Evolutionary conservation across 2,113 vertebrate species (phyloP).

Genomic region (Typhlomys cinereus): DNA sequence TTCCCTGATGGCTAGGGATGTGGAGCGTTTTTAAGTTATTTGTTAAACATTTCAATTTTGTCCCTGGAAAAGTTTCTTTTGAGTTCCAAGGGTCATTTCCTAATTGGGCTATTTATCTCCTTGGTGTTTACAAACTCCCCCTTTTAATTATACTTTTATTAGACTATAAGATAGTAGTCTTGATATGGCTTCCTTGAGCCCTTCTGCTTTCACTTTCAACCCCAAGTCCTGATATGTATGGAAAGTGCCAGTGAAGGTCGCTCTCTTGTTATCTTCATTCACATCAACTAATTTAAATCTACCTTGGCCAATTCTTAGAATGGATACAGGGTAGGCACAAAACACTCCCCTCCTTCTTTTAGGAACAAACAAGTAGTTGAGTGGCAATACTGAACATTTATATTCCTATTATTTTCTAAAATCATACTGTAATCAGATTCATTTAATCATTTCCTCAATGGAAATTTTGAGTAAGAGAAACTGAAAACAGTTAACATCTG

Average conservation of each 20-base stretch:
- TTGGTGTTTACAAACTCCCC: no score
- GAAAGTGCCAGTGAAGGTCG: neutral
- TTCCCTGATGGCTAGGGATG: no score
- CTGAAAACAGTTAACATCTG: neutral
- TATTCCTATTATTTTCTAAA: constrained; percentile 33
- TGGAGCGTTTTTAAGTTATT: no score
- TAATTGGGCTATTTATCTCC: no score
- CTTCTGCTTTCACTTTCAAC: neutral
- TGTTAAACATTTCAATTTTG: no score
- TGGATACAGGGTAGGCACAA: neutral
- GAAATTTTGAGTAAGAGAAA: neutral
- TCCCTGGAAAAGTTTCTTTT: no score
- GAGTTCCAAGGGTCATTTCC: no score
- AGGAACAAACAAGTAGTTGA: neutral
- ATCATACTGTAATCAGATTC: neutral
- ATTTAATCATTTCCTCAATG: neutral
- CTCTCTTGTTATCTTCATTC: neutral
- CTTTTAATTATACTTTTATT: no score
- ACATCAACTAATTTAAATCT: neutral
- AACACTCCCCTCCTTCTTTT: neutral
- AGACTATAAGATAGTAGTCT: no score
- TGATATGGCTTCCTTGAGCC: no score
- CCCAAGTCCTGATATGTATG: neutral
- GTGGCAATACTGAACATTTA: neutral
- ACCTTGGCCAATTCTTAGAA: neutral